Conservation (phyloP, 2,113 vertebrate species). For the Dermatemys mawii region DNA sequence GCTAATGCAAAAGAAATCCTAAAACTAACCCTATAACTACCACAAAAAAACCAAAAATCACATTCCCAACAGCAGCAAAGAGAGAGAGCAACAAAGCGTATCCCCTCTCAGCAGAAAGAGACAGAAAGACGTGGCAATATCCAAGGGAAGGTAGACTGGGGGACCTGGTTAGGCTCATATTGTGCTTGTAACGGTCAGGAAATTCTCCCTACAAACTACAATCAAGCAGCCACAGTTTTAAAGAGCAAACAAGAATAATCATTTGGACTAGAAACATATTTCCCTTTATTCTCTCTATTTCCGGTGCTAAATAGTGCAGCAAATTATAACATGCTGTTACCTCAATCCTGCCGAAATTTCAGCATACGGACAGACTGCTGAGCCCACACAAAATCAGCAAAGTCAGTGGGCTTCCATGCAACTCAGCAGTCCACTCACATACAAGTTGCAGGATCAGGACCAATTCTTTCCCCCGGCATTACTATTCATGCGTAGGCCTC, state of each 20-base stretch:
- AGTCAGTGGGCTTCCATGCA: not conserved
- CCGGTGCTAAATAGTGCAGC: not conserved
- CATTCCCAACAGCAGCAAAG: too few relatives aligned
- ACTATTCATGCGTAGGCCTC: too few relatives aligned
- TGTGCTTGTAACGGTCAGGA: not conserved
- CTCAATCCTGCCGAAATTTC: not conserved
- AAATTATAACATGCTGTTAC: accelerated
- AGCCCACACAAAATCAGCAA: accelerated
- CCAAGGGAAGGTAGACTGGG: not conserved
- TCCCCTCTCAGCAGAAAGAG: too few relatives aligned
- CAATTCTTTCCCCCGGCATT: too few relatives aligned
- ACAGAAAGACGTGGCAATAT: not conserved
- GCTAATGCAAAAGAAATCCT: too few relatives aligned
- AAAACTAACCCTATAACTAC: too few relatives aligned
- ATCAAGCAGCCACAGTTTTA: not conserved
- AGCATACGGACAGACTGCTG: accelerated
- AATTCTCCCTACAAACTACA: not conserved
- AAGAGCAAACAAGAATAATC: not conserved
- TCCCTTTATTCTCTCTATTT: not conserved
- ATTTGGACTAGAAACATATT: not conserved
- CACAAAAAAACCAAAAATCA: too few relatives aligned
- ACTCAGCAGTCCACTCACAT: too few relatives aligned
- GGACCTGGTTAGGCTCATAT: not conserved
- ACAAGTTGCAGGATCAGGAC: too few relatives aligned
- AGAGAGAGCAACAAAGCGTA: too few relatives aligned